phyloP scores from a whole-genome alignment of 2,888 invertebrate species.

The Sialis lutaria region DNA sequence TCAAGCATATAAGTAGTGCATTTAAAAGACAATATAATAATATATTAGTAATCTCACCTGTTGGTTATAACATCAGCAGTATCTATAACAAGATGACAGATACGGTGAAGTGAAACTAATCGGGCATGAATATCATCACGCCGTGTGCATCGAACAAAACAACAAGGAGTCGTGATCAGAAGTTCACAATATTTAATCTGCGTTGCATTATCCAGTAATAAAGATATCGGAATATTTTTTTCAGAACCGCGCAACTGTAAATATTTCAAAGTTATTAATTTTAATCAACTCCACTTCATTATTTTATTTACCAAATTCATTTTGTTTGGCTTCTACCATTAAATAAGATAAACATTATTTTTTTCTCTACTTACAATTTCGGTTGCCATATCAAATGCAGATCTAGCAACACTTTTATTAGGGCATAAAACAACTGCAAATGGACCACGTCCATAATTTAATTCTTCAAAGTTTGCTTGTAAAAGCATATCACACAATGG shows the following conservation, averaged over 20 bases:
- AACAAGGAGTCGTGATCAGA: neutral
- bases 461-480: neutral
- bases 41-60: too few species aligned
- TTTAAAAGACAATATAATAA: neutral
- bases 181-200: neutral
- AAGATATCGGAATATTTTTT: neutral
- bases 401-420: neutral
- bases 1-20: too few species aligned
- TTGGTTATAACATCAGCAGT: neutral
- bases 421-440: constrained; percentile 2
- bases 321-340: too few species aligned
- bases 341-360: too few species aligned
- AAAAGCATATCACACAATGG: neutral
- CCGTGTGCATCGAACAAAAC: neutral
- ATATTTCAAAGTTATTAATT: too few species aligned
- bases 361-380: neutral
- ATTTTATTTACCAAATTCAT: too few species aligned
- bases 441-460: neutral
- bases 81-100: constrained; percentile 1
- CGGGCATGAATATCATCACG: neutral
- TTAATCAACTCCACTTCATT: too few species aligned
- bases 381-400: neutral
- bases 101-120: neutral
- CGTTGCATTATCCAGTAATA: neutral
- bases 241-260: neutral